Evolutionary conservation across 2,113 vertebrate species (phyloP).

Genomic region (Muscicapa adusta): DNA sequence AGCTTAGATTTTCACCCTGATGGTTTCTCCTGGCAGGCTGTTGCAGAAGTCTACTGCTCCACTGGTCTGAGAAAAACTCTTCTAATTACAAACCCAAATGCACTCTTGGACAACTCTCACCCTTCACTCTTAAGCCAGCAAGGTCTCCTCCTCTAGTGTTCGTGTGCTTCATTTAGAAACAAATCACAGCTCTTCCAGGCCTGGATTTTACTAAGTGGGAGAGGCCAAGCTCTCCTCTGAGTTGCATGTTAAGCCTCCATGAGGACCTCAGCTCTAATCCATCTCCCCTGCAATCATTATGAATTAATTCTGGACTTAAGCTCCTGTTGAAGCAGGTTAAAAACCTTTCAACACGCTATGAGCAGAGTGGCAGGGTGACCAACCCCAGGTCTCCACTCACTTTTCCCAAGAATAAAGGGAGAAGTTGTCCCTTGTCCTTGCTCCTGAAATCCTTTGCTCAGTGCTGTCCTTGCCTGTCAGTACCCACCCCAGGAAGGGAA

Average conservation of each 20-base stretch:
- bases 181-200: background rate
- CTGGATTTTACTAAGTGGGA: background rate
- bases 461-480: background rate
- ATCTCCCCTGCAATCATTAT: background rate
- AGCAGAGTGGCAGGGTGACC: background rate
- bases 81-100: background rate
- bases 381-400: accelerated
- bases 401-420: background rate
- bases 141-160: background rate
- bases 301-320: background rate
- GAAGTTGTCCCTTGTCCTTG: too few species aligned
- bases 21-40: background rate
- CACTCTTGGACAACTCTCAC: background rate
- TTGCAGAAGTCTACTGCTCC: background rate
- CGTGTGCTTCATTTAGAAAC: background rate
- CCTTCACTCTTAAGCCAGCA: background rate
- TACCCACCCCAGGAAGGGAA: background rate
- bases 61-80: background rate
- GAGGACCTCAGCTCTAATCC: background rate
- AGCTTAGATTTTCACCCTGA: background rate
- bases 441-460: background rate
- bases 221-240: background rate
- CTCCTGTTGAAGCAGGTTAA: background rate
- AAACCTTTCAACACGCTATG: background rate
- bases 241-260: background rate